Conservation (phyloP, 2,888 invertebrate species). For the Hydraecia micacea region DNA sequence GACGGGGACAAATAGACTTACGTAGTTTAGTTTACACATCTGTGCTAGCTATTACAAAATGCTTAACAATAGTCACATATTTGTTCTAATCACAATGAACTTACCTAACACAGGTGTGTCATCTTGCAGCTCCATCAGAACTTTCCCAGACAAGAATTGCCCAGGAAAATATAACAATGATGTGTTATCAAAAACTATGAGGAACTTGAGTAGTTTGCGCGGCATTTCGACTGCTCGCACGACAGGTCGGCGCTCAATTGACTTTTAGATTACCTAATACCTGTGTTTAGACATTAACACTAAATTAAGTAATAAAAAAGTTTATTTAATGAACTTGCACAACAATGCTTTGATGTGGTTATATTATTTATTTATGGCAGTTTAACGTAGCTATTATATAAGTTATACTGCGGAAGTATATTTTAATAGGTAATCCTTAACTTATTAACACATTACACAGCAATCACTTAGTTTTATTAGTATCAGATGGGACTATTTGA, state of each 20-base stretch:
- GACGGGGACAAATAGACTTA: neutral
- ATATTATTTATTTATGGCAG: constrained; percentile 61
- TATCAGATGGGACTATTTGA: constrained; percentile 57
- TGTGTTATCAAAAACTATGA: constrained; percentile 98
- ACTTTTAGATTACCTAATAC: constrained; percentile 37
- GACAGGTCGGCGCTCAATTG: constrained; percentile 17
- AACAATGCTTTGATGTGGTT: constrained; percentile 34
- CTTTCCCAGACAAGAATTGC: constrained; percentile 97
- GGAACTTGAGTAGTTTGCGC: constrained; percentile 96
- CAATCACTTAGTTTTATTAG: constrained; percentile 38
- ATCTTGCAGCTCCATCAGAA: constrained; percentile 97
- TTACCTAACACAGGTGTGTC: constrained; percentile 97
- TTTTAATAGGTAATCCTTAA: constrained; percentile 29
- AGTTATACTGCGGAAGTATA: constrained; percentile 50
- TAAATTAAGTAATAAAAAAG: constrained; percentile 16
- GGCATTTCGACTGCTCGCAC: constrained; percentile 91
- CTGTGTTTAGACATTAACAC: constrained; percentile 19
- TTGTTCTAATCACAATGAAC: constrained; percentile 66
- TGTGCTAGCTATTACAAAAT: constrained; percentile 34
- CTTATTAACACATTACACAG: constrained; percentile 29
- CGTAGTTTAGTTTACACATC: constrained; percentile 8
- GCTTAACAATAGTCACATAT: constrained; percentile 18
- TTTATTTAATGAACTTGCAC: constrained; percentile 16
- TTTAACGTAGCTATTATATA: constrained; percentile 64
- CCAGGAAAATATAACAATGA: constrained; percentile 98